Conservation (phyloP, 1,140 invertebrate species). For the Agraylea sexmaculata region DNA sequence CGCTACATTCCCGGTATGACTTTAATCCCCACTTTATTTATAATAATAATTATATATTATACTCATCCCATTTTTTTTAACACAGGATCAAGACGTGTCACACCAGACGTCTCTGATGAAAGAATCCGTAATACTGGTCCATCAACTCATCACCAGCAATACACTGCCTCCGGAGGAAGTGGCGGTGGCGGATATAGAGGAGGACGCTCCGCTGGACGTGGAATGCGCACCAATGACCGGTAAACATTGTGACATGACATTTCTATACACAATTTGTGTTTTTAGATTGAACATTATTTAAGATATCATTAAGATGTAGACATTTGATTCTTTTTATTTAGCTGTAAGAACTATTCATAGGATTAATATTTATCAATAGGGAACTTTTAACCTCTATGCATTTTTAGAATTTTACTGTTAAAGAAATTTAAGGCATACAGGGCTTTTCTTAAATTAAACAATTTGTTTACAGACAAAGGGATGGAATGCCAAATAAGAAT, state of each 20-base stretch:
- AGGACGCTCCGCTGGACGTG: conserved; percentile 25
- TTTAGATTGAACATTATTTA: no score
- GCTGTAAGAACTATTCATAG: no score
- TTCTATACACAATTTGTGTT: no score
- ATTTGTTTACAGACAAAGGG: conserved; percentile 16
- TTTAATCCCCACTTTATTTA: conserved; percentile 1
- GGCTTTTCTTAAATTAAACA: no score
- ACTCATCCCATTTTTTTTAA: conserved; percentile 7
- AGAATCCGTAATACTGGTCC: conserved; percentile 40
- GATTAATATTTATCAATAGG: no score
- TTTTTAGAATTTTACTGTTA: no score
- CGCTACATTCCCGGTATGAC: conserved; percentile 14
- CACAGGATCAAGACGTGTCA: conserved; percentile 43
- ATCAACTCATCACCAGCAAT: conserved; percentile 18
- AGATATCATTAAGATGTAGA: no score
- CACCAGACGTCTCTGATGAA: conserved; percentile 44
- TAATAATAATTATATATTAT: background rate
- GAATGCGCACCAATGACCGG: conserved; percentile 18
- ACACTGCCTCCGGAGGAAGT: conserved; percentile 22
- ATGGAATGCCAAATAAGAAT: conserved; percentile 15
- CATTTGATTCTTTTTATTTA: no score
- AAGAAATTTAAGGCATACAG: no score
- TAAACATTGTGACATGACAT: conserved; percentile 1
- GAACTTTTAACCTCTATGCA: no score
- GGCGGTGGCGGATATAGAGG: conserved; percentile 28